Percentiles rank a stretch among this genome's conserved stretches.
Conservation (phyloP, 23 tunicate genomes). For the Halocynthia roretzi region DNA sequence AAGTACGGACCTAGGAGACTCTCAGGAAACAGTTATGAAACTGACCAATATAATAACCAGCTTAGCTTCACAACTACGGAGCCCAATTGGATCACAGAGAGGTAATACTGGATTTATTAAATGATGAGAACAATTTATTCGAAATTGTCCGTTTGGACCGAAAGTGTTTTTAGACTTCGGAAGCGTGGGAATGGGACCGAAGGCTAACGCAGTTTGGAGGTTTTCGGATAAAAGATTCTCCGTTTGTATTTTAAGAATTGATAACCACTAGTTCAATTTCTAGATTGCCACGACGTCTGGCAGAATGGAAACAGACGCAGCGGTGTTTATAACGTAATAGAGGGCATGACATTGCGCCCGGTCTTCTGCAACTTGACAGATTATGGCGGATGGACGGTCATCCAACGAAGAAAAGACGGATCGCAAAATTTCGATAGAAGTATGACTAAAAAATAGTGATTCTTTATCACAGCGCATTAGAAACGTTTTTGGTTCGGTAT, state of each 20-base stretch:
- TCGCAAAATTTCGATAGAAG: conserved; percentile 83
- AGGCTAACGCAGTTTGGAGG: too few species aligned
- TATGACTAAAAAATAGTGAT: conserved; percentile 2
- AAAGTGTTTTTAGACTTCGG: too few species aligned
- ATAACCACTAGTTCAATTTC: neutral
- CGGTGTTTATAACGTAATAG: conserved; percentile 77
- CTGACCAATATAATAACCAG: conserved; percentile 69
- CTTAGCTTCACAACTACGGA: conserved; percentile 47
- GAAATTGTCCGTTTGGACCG: too few species aligned
- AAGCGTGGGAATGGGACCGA: too few species aligned
- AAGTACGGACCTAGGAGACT: conserved; percentile 38
- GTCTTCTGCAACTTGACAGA: conserved; percentile 80
- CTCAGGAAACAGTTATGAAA: conserved; percentile 68
- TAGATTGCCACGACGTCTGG: conserved; percentile 94
- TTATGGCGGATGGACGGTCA: conserved; percentile 81
- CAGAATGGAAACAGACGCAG: conserved; percentile 66
- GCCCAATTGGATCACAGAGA: conserved; percentile 42
- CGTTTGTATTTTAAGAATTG: too few species aligned
- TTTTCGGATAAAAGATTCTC: too few species aligned
- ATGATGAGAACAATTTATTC: too few species aligned
- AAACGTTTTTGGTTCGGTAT: neutral
- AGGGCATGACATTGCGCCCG: conserved; percentile 52
- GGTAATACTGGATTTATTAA: neutral
- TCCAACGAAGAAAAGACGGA: conserved; percentile 80
- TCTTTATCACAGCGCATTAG: neutral